A percentile compares a stretch with the other conserved stretches of the same genome.
Evolutionary conservation across 2,113 vertebrate species (phyloP).

Genomic region (Misgurnus anguillicaudatus): DNA sequence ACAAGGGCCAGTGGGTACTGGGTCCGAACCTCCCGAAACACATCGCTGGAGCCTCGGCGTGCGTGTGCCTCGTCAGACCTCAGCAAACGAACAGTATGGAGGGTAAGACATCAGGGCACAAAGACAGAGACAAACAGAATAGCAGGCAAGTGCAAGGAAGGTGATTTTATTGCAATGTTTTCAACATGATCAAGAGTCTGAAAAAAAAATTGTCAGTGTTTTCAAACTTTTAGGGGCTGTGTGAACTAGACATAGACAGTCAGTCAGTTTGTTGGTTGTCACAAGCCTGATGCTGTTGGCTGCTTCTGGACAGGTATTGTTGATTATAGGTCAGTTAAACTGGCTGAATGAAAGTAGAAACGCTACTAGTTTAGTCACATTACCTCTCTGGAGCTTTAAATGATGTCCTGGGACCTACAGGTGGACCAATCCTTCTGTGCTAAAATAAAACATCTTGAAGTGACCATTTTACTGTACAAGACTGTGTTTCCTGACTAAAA

Average conservation of each 20-base stretch:
- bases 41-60: slow-evolving; percentile 87
- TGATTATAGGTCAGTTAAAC: not conserved
- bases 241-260: not conserved
- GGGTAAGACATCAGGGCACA: slow-evolving; percentile 73
- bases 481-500: not conserved
- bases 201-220: no score
- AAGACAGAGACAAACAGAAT: slow-evolving; percentile 66
- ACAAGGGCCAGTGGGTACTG: slow-evolving; percentile 80
- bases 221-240: no score
- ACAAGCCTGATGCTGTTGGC: not conserved
- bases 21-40: slow-evolving; percentile 88
- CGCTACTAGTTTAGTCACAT: not conserved
- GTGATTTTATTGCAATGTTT: slow-evolving; percentile 16
- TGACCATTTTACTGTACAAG: slow-evolving; percentile 13
- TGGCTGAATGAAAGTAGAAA: not conserved
- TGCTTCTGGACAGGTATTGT: not conserved
- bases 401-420: not conserved
- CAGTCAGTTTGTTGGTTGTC: not conserved
- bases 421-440: not conserved
- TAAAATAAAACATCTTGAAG: slow-evolving; percentile 4
- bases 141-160: slow-evolving; percentile 40
- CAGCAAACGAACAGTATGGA: slow-evolving; percentile 64
- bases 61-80: slow-evolving; percentile 82
- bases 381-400: not conserved
- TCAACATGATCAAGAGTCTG: no score